Evolutionary conservation across 2,797 vertebrate species (phyloP).

Genomic region (Gastrophryne carolinensis): DNA sequence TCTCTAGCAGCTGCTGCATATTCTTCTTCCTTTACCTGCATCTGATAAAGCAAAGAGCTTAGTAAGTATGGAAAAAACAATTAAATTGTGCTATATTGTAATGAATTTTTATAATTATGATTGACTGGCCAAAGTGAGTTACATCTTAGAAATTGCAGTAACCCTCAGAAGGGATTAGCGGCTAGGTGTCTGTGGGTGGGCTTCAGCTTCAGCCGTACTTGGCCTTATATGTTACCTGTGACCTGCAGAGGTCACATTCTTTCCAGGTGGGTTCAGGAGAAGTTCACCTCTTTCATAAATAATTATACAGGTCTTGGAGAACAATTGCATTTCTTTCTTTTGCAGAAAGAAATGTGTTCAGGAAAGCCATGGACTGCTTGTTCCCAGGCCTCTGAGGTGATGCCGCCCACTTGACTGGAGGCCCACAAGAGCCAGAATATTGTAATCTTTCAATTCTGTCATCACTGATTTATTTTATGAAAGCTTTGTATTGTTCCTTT

Average conservation of each 20-base stretch:
- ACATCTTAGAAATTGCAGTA: not conserved
- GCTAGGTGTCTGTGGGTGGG: not conserved
- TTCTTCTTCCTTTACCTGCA: no score
- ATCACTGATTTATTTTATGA: no score
- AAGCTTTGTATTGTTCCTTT: no score
- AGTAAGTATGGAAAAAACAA: no score
- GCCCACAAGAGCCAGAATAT: not conserved
- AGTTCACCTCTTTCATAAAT: slow-evolving; percentile 14
- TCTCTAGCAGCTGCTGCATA: no score
- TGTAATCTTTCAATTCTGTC: no score
- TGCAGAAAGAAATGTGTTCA: not conserved
- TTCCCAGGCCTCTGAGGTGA: not conserved
- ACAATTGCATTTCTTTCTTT: not conserved
- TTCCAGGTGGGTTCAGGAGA: not conserved
- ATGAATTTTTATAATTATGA: not conserved
- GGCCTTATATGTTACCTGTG: not conserved
- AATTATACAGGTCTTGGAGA: not conserved
- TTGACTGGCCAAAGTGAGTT: not conserved
- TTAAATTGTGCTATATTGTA: no score
- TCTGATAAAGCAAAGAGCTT: no score
- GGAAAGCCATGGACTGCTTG: not conserved
- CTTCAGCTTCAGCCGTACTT: not conserved
- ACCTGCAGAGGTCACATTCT: slow-evolving; percentile 1
- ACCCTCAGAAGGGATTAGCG: not conserved
- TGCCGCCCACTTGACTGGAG: not conserved